Evolutionary conservation across 2,888 invertebrate species (phyloP).

Genomic region (Apotomis betuletana): DNA sequence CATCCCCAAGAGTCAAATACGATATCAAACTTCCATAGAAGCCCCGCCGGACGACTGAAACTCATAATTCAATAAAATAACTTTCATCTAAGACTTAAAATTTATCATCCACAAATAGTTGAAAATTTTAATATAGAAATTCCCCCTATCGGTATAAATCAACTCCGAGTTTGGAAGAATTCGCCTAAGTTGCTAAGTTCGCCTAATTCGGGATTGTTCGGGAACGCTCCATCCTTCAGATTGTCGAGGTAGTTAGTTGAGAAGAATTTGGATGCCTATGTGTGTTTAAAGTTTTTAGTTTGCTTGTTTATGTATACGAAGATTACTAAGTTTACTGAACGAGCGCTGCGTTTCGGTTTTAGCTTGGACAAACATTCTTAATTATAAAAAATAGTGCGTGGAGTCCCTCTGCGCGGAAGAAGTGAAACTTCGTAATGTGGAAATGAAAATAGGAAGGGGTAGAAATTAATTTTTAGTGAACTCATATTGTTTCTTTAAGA

Average conservation of each 20-base stretch:
- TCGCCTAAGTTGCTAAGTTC: conserved; percentile 23
- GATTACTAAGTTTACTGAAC: too few relatives aligned
- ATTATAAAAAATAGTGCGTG: too few relatives aligned
- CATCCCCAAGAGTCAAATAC: too few relatives aligned
- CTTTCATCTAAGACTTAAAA: conserved; percentile 18
- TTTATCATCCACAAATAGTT: conserved; percentile 28
- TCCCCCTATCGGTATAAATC: conserved; percentile 31
- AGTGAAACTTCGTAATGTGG: too few relatives aligned
- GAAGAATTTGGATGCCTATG: conserved; percentile 3
- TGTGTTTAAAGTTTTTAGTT: not conserved
- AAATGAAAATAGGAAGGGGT: too few relatives aligned
- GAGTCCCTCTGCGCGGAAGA: too few relatives aligned
- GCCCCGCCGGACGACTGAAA: not conserved
- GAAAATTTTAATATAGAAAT: conserved; percentile 38
- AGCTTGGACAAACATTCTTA: too few relatives aligned
- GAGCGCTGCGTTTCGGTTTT: too few relatives aligned
- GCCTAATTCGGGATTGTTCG: conserved; percentile 27
- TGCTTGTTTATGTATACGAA: too few relatives aligned
- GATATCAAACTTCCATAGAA: too few relatives aligned
- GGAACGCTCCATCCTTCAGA: conserved; percentile 5
- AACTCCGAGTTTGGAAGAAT: conserved; percentile 21
- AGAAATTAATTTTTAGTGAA: too few relatives aligned
- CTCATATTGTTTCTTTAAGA: too few relatives aligned
- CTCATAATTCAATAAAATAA: conserved; percentile 12
- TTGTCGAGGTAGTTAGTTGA: conserved; percentile 10